A percentile compares a stretch with the other conserved stretches of the same genome.
Conservation (phyloP, 2,797 vertebrate species). For the Phylloscopus collybita region DNA sequence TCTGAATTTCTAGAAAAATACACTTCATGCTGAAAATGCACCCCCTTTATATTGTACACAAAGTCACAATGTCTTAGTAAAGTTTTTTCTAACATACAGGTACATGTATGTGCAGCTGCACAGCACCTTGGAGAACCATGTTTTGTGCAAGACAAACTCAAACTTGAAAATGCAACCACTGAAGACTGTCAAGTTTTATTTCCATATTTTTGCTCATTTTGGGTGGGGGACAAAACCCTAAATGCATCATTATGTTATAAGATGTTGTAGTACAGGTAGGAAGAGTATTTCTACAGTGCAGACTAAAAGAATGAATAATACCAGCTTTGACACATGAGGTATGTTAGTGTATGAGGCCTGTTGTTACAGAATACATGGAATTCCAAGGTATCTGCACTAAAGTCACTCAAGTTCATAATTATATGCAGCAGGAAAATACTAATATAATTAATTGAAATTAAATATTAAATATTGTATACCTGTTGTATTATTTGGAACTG, state of each 20-base stretch:
- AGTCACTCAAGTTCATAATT: not conserved
- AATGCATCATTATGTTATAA: not conserved
- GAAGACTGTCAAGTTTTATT: not conserved
- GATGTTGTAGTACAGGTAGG: not conserved
- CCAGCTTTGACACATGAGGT: not conserved
- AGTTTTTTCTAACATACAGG: not conserved
- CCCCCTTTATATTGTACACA: not conserved
- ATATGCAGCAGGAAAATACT: not conserved
- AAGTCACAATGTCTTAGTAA: not conserved
- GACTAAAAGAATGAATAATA: not conserved
- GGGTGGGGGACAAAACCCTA: accelerated
- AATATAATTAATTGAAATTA: not conserved
- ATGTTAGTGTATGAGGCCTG: not conserved
- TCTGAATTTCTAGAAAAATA: not conserved
- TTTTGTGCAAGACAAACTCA: not conserved
- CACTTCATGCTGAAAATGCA: not conserved
- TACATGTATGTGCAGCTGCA: not conserved
- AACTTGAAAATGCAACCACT: not conserved
- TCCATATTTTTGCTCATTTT: not conserved
- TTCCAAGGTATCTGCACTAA: not conserved
- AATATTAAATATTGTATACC: no score
- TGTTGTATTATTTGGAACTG: not conserved
- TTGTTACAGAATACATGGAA: not conserved
- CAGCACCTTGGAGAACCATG: not conserved
- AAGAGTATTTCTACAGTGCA: not conserved